Evolutionary conservation across 2,888 invertebrate species (phyloP), one percentile per base, ranked within the genome.

Genomic region (Tetranychus piercei): DNA sequence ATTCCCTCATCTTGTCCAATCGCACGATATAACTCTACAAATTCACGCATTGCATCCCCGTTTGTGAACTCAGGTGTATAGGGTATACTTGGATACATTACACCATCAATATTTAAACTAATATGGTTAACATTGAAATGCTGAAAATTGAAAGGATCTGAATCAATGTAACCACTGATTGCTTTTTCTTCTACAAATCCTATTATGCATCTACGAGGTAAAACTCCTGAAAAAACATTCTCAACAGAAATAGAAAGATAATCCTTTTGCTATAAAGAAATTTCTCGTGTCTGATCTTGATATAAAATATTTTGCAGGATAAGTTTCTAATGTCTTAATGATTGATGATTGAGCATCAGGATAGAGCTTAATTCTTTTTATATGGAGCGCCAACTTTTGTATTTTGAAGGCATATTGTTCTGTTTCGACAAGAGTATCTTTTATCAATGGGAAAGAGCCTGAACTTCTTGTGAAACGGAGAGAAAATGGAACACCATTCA

Each of bases 181-280:
- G 78, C 78, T 7, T 75, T 67, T 72, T 77, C 78, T 8, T 77
- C 55, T 0, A 79, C 77, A 70, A 81, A 80, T 6, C 79, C 80
- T 15, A 81, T 44, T 23, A 81, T 77, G 11, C 81, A 76, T 69
- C 80, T 76, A 74, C 79, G 79, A 1, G 81, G 81, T n/a, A 81
- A 73, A 74, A 79, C 79, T 1, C 80, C 80, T 1, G 78, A 64
- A 75, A 80, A 80, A 15, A 81, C 67, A 72, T 81, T 81, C 71
- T 81, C 81, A 70, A 81, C 76, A 0, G 79, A 76, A 75, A 80
- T 79, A n/a, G 77, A n/a, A 77, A 64, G 78, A 78, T 22, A 79
- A 77, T 15, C 78, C 78, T 79, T 74, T 77, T 34, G 8, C 80
- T 23, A 80, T 77, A 0, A 78, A 78, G 45, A 78, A 78, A 6